Conservation (phyloP, 2,797 vertebrate genomes). For the Bucorvus abyssinicus region DNA sequence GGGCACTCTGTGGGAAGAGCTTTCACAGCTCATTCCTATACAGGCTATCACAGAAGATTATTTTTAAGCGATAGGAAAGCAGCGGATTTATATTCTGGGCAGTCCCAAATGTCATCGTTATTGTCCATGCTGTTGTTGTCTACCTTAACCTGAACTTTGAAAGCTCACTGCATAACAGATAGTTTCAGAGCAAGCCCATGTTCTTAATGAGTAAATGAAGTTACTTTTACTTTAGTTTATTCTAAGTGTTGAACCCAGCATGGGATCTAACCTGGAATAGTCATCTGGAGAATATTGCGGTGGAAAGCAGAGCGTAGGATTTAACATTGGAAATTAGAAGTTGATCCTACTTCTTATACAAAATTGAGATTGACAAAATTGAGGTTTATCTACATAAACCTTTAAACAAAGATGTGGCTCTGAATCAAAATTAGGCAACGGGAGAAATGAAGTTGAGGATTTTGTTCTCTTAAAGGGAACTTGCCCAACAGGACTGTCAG, state of each 20-base stretch:
- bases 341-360: constrained; percentile 78
- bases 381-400: constrained; percentile 81
- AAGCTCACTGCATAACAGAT: neutral
- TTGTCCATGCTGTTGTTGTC: neutral
- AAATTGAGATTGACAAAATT: constrained; percentile 81
- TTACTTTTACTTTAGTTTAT: constrained; percentile 48
- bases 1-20: neutral
- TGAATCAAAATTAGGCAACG: constrained; percentile 78
- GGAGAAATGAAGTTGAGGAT: constrained; percentile 71
- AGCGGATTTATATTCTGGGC: neutral
- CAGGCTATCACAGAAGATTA: neutral
- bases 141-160: neutral
- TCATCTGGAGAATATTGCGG: constrained; percentile 61
- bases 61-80: neutral
- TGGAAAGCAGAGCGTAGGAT: constrained; percentile 66
- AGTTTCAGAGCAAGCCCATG: neutral
- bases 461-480: constrained; percentile 75
- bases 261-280: constrained; percentile 46
- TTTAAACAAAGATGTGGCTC: constrained; percentile 80
- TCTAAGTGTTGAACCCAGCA: constrained; percentile 49
- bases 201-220: constrained; percentile 51
- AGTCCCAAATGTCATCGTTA: neutral
- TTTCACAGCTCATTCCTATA: neutral
- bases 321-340: constrained; percentile 81
- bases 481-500: constrained; percentile 41